Base-by-base conservation (phyloP, 2,113 vertebrate species). In the Nothoprocta pentlandii region DNA sequence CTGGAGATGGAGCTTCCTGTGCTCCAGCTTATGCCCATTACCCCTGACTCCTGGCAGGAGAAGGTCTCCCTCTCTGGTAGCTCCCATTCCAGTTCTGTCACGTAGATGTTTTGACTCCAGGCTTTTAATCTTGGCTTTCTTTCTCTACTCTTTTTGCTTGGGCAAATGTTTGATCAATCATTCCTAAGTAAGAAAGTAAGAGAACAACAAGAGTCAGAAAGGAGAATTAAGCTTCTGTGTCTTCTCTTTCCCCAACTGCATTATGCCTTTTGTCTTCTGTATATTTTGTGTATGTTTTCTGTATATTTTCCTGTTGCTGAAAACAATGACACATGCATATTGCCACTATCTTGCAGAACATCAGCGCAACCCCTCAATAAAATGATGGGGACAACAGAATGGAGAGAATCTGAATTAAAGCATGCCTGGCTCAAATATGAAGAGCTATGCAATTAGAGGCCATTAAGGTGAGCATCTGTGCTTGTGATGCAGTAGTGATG, bases 401-500 rank as follows among this genome's bases (percentile, higher is more conserved):
- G 30, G 14, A 32, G 20, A 75, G 25, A 91, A 74, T 58, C 19
- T 51, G 54, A 93, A 80, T 62, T 82, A 63, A 87, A 91, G 23
- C 51, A 42, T 0, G 0, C 8, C 3, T 14, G 75, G n/a, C 54
- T 93, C 63, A 82, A 73, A 49, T 30, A 51, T 1, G 70, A 6
- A 67, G 51, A 49, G 41, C 53, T 8, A 30, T 46, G 63, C 49
- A 92, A 85, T 69, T 59, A 93, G 36, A 30, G 49, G 9, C 16
- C 62, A 58, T 89, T 90, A 77, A 46, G 41, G 13, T 59, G 66
- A 87, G 30, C 20, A 1, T 77, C 70, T 59, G n/a, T 74, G 34
- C 34, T 85, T 74, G 47, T 92, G 83, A 80, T 88, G 71, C n/a
- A 78, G 64, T 90, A 90, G 71, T 80, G 84, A 76, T 53, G 47